phyloP scores from a whole-genome alignment of 2,888 invertebrate species.

The Sisyra terminalis region DNA sequence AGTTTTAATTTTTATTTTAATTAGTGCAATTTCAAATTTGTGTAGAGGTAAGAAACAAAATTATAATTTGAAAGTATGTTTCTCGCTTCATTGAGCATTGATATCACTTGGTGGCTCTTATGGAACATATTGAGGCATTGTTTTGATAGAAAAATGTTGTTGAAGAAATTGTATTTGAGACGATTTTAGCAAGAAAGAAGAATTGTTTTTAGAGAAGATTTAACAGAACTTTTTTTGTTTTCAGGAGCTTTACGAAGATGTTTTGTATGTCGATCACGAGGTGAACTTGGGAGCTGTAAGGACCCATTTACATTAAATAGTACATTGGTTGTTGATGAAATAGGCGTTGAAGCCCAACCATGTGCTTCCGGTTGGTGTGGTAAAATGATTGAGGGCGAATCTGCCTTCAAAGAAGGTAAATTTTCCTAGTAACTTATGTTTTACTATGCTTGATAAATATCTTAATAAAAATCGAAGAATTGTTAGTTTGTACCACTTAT shows the following conservation, averaged over 20 bases:
- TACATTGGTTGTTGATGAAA: conserved; percentile 51
- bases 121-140: neutral
- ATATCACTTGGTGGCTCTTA: neutral
- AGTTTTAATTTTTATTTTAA: too few species aligned
- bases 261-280: conserved; percentile 70
- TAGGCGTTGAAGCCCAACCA: conserved; percentile 57
- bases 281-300: conserved; percentile 75
- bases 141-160: neutral
- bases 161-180: too few species aligned
- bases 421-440: too few species aligned
- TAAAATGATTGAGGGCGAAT: conserved; percentile 70
- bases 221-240: conserved; percentile 12
- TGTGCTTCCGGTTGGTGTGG: conserved; percentile 90
- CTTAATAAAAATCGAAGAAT: too few species aligned
- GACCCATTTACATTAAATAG: conserved; percentile 71
- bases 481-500: too few species aligned
- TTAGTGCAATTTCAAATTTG: too few species aligned
- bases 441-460: too few species aligned
- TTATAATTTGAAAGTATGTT: too few species aligned
- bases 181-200: neutral
- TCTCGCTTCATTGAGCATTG: neutral
- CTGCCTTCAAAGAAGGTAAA: conserved; percentile 57
- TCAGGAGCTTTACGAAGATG: conserved; percentile 58
- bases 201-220: too few species aligned
- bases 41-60: too few species aligned